A percentile compares a stretch with the other conserved stretches of the same genome.
These are phyloP conservation scores for Drosophila bunnanda DNA, from an alignment of 2,888 invertebrate species.

Conservation along the genomic window DNA sequence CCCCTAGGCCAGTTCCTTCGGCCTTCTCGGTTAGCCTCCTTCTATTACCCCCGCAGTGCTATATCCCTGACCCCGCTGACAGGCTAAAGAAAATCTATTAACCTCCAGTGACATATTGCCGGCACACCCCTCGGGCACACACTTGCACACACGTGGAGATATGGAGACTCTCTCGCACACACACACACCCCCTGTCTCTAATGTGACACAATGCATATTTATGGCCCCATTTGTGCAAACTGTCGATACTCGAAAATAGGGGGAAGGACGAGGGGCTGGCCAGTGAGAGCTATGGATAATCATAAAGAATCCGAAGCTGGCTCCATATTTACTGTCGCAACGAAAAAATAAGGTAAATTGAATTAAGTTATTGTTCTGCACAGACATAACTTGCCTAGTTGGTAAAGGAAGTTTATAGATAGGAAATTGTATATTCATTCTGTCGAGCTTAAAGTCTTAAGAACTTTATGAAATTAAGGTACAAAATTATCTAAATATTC, in stretches of 20 bases:
- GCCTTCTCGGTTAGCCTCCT: neutral
- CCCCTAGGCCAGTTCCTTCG: slow-evolving; percentile 21
- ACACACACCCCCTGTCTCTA: slow-evolving; percentile 45
- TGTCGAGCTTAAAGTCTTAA: neutral
- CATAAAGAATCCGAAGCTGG: slow-evolving; percentile 25
- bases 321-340: slow-evolving; percentile 17
- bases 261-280: slow-evolving; percentile 4
- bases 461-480: neutral
- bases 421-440: neutral
- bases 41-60: neutral
- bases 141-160: slow-evolving; percentile 20
- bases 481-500: too few relatives aligned
- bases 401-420: neutral
- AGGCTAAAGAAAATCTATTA: slow-evolving; percentile 81
- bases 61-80: slow-evolving; percentile 62
- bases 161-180: neutral
- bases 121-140: slow-evolving; percentile 34
- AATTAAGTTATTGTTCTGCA: slow-evolving; percentile 14
- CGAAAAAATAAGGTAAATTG: slow-evolving; percentile 15
- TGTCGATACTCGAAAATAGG: slow-evolving; percentile 37
- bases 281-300: slow-evolving; percentile 33
- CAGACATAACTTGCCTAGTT: neutral
- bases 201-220: slow-evolving; percentile 82
- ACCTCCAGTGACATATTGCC: slow-evolving; percentile 75
- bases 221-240: slow-evolving; percentile 64